Conservation (phyloP, 2,113 vertebrate genomes). For the Lethenteron reissneri region DNA sequence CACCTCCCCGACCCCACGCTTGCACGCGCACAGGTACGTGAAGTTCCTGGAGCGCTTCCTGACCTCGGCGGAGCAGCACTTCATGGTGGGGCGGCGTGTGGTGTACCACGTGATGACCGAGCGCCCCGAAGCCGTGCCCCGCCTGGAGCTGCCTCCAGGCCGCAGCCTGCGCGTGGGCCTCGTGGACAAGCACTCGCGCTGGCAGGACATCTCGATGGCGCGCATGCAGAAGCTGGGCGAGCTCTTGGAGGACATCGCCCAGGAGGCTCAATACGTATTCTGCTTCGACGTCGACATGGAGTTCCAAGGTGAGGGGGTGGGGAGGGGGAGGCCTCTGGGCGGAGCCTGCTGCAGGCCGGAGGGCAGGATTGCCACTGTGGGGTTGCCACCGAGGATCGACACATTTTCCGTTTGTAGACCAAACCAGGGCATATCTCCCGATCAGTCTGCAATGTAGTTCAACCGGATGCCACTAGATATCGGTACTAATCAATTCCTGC, state of each 20-base stretch:
- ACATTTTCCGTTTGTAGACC: too few species aligned
- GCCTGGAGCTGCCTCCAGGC: constrained; percentile 13
- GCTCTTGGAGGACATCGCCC: constrained; percentile 20
- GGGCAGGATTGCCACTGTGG: too few species aligned
- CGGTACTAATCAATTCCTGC: too few species aligned
- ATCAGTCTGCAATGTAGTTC: too few species aligned
- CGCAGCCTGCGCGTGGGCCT: constrained; percentile 17
- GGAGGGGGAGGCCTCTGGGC: too few species aligned
- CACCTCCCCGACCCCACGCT: too few species aligned
- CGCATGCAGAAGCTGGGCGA: constrained; percentile 26
- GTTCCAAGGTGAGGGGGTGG: constrained; percentile 14
- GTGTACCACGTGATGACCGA: constrained; percentile 36
- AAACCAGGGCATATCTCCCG: too few species aligned
- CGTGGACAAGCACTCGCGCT: constrained; percentile 19
- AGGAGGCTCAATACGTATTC: constrained; percentile 21
- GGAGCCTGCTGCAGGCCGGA: too few species aligned
- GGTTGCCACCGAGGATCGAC: too few species aligned
- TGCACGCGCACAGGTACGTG: constrained; percentile 19
- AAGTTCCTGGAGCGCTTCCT: constrained; percentile 23
- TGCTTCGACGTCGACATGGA: constrained; percentile 36
- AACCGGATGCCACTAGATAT: too few species aligned
- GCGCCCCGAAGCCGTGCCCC: constrained; percentile 17
- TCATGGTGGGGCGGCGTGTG: constrained; percentile 30
- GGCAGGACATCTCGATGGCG: constrained; percentile 43
- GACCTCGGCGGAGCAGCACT: constrained; percentile 25